These are phyloP conservation scores for Myotis brandtii DNA, from an alignment of 2,113 vertebrate species.

Conservation along the genomic window DNA sequence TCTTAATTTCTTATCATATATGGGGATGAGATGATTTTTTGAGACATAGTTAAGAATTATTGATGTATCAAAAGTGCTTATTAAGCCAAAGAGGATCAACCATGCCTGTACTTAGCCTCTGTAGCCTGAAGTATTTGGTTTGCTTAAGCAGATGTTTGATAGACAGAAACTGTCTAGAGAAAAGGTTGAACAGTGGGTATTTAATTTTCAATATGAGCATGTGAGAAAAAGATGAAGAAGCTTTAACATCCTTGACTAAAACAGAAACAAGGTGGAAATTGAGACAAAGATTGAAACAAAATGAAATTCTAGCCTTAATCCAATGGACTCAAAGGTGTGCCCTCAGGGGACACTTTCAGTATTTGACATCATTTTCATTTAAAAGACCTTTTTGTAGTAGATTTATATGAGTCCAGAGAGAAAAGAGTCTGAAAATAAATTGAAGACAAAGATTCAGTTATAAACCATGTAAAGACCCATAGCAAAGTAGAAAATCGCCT, in stretches of 20 bases:
- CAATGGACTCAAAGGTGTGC: neutral
- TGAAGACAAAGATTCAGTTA: slow-evolving; percentile 44
- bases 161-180: neutral
- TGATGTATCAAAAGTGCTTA: neutral
- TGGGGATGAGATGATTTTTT: neutral
- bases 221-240: slow-evolving; percentile 7
- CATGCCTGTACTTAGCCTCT: neutral
- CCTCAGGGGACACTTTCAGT: neutral
- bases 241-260: slow-evolving; percentile 27
- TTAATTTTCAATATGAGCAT: neutral
- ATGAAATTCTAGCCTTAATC: slow-evolving; percentile 49
- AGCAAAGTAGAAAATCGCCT: slow-evolving; percentile 51
- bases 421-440: slow-evolving; percentile 29
- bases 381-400: slow-evolving; percentile 43
- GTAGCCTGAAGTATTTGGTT: neutral
- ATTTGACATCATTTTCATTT: slow-evolving; percentile 62
- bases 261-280: slow-evolving; percentile 4
- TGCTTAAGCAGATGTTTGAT: neutral
- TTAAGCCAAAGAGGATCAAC: neutral
- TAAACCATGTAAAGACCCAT: slow-evolving; percentile 48
- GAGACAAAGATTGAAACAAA: slow-evolving; percentile 23
- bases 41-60: slow-evolving; percentile 10
- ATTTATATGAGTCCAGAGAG: slow-evolving; percentile 46
- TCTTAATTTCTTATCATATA: neutral
- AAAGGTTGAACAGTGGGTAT: neutral